phyloP scores from a whole-genome alignment of 2,113 vertebrate genomes.

The Cyanoliseus patagonus region DNA sequence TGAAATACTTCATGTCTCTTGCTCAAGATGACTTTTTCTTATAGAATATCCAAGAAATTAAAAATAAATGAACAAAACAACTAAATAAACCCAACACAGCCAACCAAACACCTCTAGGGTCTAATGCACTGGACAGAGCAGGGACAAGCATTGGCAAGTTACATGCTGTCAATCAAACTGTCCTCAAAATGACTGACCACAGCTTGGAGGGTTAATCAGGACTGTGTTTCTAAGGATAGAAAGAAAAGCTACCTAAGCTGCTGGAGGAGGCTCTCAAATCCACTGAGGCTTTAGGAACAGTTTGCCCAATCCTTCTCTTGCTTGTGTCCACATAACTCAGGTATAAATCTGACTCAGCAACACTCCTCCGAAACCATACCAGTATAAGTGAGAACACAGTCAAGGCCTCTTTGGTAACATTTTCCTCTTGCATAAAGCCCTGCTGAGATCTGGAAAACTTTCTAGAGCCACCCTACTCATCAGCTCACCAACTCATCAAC shows the following conservation, averaged over 20 bases:
- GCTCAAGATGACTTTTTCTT: neutral
- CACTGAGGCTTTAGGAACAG: slow-evolving; percentile 68
- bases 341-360: neutral
- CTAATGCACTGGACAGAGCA: neutral
- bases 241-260: slow-evolving; percentile 87
- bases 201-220: slow-evolving; percentile 77
- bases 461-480: neutral
- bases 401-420: neutral
- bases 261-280: slow-evolving; percentile 79
- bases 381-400: neutral
- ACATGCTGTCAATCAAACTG: slow-evolving; percentile 54
- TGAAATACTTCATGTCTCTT: slow-evolving; percentile 31
- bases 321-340: neutral
- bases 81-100: neutral
- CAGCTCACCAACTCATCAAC: neutral
- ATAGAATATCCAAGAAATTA: neutral
- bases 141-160: neutral
- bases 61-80: neutral
- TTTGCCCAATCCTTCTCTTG: slow-evolving; percentile 24
- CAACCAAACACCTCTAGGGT: neutral
- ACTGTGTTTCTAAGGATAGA: slow-evolving; percentile 85
- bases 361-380: neutral
- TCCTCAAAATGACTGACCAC: slow-evolving; percentile 62
- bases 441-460: neutral
- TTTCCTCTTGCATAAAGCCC: neutral